Conservation (phyloP, 1,140 invertebrate genomes). For the Drosophila rufa region DNA sequence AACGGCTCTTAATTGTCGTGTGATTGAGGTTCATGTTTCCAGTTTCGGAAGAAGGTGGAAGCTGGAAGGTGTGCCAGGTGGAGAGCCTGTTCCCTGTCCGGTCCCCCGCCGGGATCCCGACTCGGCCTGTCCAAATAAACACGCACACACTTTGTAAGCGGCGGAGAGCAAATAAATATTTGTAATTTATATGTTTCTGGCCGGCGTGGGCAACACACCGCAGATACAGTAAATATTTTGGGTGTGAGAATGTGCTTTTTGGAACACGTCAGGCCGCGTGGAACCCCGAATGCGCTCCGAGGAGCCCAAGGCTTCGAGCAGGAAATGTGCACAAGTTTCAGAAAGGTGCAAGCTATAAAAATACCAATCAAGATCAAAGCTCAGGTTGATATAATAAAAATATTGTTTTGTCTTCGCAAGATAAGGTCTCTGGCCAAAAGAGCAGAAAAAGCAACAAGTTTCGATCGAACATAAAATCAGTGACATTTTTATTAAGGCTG, state of each 20-base stretch:
- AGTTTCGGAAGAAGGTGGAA: slow-evolving; percentile 30
- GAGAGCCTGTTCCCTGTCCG: slow-evolving; percentile 24
- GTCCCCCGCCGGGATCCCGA: slow-evolving; percentile 26
- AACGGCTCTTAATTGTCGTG: slow-evolving; percentile 48
- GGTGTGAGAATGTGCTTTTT: slow-evolving; percentile 68
- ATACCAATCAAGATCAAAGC: slow-evolving; percentile 12
- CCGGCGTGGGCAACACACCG: slow-evolving; percentile 68
- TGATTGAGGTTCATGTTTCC: slow-evolving; percentile 38
- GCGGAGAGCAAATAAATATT: slow-evolving; percentile 78
- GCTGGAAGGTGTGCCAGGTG: slow-evolving; percentile 54
- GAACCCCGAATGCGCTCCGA: slow-evolving; percentile 44
- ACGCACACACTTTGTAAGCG: slow-evolving; percentile 79
- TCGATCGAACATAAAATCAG: slow-evolving; percentile 17
- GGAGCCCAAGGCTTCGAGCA: slow-evolving; percentile 27
- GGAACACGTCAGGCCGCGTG: slow-evolving; percentile 38
- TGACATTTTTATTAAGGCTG: slow-evolving; percentile 11
- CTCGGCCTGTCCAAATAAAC: slow-evolving; percentile 75
- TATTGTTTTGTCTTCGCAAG: background rate
- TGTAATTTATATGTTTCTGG: slow-evolving; percentile 75
- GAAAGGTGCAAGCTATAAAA: background rate
- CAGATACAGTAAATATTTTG: slow-evolving; percentile 68
- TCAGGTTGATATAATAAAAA: slow-evolving; percentile 7
- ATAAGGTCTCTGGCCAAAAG: background rate
- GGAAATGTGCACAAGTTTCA: slow-evolving; percentile 25
- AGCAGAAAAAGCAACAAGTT: background rate